phyloP scores from a whole-genome alignment of 2,113 vertebrate genomes.

The Coryphaenoides rupestris region DNA sequence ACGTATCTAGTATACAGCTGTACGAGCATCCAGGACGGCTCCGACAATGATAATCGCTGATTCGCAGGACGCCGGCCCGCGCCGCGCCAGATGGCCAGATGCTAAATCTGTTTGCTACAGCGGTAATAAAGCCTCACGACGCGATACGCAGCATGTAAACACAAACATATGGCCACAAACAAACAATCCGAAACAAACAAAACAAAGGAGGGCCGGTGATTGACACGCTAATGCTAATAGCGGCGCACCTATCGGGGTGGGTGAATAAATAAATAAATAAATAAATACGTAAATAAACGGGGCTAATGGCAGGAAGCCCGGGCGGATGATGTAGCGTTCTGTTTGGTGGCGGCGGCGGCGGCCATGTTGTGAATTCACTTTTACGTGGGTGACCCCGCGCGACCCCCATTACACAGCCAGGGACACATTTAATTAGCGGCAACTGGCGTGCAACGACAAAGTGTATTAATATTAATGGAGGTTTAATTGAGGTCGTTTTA shows the following conservation, averaged over 20 bases:
- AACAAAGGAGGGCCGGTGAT: too few relatives aligned
- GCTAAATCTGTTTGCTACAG: too few relatives aligned
- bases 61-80: too few relatives aligned
- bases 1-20: conserved; percentile 38
- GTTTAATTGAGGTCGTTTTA: conserved; percentile 72
- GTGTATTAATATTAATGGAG: conserved; percentile 72
- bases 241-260: conserved; percentile 1
- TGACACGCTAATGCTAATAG: too few relatives aligned
- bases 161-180: too few relatives aligned
- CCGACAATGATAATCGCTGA: conserved; percentile 30
- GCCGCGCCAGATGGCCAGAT: too few relatives aligned
- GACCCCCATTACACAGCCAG: conserved; percentile 67
- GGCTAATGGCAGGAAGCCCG: too few relatives aligned
- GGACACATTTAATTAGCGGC: conserved; percentile 69
- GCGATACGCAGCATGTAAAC: too few relatives aligned
- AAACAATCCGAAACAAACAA: too few relatives aligned
- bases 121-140: too few relatives aligned
- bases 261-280: too few relatives aligned
- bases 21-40: conserved; percentile 53
- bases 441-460: conserved; percentile 70
- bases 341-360: conserved; percentile 39
- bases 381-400: conserved; percentile 49
- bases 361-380: conserved; percentile 58
- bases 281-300: too few relatives aligned
- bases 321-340: conserved; percentile 17